phyloP scores from a whole-genome alignment of 2,888 invertebrate genomes.

The Phalangium opilio region DNA sequence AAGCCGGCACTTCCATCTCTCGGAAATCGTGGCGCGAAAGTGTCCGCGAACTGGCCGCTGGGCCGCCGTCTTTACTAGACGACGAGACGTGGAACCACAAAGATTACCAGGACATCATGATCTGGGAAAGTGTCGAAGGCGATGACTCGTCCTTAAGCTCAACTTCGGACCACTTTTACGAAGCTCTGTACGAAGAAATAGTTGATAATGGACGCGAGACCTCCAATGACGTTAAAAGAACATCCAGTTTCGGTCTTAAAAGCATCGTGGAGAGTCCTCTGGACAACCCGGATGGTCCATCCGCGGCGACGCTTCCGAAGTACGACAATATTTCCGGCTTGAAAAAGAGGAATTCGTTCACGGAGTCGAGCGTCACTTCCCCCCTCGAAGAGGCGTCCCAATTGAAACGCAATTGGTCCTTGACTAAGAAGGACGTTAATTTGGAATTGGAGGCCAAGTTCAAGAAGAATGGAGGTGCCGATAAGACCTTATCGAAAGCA shows the following conservation, averaged over 20 bases:
- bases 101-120: no score
- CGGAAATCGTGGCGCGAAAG: no score
- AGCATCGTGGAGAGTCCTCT: conserved; percentile 10
- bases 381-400: conserved; percentile 5
- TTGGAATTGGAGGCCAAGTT: conserved; percentile 33
- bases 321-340: conserved; percentile 1
- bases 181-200: conserved; percentile 13
- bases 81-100: no score
- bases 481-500: conserved; percentile 6
- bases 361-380: background rate
- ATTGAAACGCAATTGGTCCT: conserved; percentile 36
- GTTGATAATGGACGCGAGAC: conserved; percentile 5
- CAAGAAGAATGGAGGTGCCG: conserved; percentile 22
- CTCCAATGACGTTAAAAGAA: background rate
- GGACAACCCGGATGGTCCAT: background rate
- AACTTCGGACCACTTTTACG: conserved; percentile 10
- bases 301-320: conserved; percentile 7
- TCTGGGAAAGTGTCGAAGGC: no score
- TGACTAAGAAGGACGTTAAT: conserved; percentile 42
- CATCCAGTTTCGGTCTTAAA: no score
- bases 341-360: background rate
- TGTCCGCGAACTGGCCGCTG: no score
- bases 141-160: no score
- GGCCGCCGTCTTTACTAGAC: no score
- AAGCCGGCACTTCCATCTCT: no score